phyloP scores from a whole-genome alignment of 2,797 vertebrate genomes.

The Telmatherina bonti region DNA sequence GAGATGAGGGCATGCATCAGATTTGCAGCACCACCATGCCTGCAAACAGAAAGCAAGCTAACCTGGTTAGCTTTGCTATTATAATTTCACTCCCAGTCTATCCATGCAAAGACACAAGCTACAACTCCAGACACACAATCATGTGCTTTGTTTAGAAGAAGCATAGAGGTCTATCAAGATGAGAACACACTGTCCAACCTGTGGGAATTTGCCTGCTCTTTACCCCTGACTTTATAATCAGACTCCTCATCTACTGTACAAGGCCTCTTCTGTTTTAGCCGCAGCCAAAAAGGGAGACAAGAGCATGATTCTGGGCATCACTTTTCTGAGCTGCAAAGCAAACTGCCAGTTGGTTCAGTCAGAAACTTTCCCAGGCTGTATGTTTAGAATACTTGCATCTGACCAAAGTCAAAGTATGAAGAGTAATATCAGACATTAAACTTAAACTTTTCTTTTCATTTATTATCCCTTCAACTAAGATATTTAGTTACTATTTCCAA shows the following conservation, averaged over 20 bases:
- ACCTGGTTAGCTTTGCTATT: slow-evolving; percentile 44
- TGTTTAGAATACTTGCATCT: slow-evolving; percentile 40
- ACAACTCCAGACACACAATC: slow-evolving; percentile 41
- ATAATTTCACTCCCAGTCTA: slow-evolving; percentile 53
- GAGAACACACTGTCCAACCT: slow-evolving; percentile 28
- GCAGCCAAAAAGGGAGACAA: slow-evolving; percentile 44
- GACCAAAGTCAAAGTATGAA: slow-evolving; percentile 56
- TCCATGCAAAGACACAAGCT: slow-evolving; percentile 48
- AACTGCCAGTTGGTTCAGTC: slow-evolving; percentile 61
- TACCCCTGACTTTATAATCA: slow-evolving; percentile 27
- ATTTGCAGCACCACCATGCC: slow-evolving; percentile 42
- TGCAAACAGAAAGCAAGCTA: slow-evolving; percentile 30
- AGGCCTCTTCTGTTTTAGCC: slow-evolving; percentile 56
- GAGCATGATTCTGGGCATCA: slow-evolving; percentile 54
- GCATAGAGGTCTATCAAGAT: slow-evolving; percentile 40
- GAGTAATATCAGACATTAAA: slow-evolving; percentile 59
- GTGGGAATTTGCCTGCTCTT: slow-evolving; percentile 47
- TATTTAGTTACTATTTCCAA: slow-evolving; percentile 51
- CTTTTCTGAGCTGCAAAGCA: slow-evolving; percentile 61
- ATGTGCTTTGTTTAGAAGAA: slow-evolving; percentile 36
- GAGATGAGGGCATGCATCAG: slow-evolving; percentile 60
- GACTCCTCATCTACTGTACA: slow-evolving; percentile 30
- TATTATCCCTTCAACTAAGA: slow-evolving; percentile 55
- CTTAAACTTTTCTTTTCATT: slow-evolving; percentile 51
- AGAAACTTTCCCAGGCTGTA: slow-evolving; percentile 66